phyloP scores from a whole-genome alignment of 1,140 invertebrate species.

The Neuroterus valhalla region DNA sequence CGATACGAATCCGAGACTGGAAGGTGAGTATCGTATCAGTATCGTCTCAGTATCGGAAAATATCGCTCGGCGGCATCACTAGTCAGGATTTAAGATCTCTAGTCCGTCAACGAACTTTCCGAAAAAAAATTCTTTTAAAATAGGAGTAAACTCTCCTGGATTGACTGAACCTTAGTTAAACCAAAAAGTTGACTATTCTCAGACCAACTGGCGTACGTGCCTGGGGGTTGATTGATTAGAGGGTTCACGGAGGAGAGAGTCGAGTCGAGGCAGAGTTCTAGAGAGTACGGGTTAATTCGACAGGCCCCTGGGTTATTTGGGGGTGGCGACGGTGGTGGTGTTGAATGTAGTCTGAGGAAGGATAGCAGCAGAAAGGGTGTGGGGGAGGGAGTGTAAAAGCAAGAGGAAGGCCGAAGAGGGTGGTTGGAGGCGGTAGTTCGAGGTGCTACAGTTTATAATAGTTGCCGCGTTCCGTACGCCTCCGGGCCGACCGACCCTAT shows the following conservation, averaged over 20 bases:
- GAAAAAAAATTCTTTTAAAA: background rate
- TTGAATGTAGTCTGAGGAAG: slow-evolving; percentile 48
- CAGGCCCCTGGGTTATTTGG: slow-evolving; percentile 72
- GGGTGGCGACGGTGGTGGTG: slow-evolving; percentile 26
- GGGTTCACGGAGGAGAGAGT: slow-evolving; percentile 62
- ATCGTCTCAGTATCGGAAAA: too few relatives aligned
- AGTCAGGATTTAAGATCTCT: too few relatives aligned
- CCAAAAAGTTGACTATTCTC: background rate
- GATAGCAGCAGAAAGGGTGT: slow-evolving; percentile 52
- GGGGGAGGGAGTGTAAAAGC: slow-evolving; percentile 55
- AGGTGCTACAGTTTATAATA: slow-evolving; percentile 77
- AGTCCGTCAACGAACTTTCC: background rate
- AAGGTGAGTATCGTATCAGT: too few relatives aligned
- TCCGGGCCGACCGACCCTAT: slow-evolving; percentile 69
- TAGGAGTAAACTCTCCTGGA: background rate
- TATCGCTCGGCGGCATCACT: too few relatives aligned
- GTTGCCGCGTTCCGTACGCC: slow-evolving; percentile 69
- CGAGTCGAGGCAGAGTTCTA: slow-evolving; percentile 59
- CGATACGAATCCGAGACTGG: too few relatives aligned
- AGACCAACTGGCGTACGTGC: slow-evolving; percentile 63
- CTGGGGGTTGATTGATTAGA: slow-evolving; percentile 75
- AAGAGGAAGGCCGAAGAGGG: slow-evolving; percentile 58
- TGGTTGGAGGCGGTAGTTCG: slow-evolving; percentile 73
- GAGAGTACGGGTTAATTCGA: slow-evolving; percentile 67
- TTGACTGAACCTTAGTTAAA: background rate